Percentiles rank a stretch among this genome's conserved stretches.
phyloP scores from a whole-genome alignment of 1,140 invertebrate genomes.

The Onthophagus taurus region DNA sequence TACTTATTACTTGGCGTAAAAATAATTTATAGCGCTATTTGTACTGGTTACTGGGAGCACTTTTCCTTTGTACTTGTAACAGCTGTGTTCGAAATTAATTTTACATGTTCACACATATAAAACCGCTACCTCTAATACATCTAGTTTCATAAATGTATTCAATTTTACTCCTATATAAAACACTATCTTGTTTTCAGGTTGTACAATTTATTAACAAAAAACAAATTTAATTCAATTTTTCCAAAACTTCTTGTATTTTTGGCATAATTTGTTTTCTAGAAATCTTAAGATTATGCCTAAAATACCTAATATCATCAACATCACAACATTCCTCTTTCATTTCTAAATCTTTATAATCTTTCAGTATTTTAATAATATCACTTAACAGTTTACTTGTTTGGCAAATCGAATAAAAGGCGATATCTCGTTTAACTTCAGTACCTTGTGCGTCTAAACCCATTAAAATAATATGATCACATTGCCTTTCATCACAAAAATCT shows the following conservation, averaged over 20 bases:
- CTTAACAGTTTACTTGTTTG: conserved; percentile 12
- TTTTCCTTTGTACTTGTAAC: too few species aligned
- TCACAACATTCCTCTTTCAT: conserved; percentile 29
- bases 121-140: too few species aligned
- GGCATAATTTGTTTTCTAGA: conserved; percentile 55
- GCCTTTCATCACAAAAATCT: conserved; percentile 38
- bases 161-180: too few species aligned
- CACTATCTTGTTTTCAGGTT: too few species aligned
- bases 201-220: too few species aligned
- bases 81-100: too few species aligned
- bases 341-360: conserved; percentile 26
- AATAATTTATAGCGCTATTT: too few species aligned
- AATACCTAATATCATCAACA: conserved; percentile 33
- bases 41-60: too few species aligned
- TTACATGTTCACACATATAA: too few species aligned
- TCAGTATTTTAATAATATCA: conserved; percentile 20
- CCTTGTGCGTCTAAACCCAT: conserved; percentile 42
- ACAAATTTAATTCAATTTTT: not conserved
- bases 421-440: conserved; percentile 14
- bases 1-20: too few species aligned
- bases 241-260: conserved; percentile 38
- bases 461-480: conserved; percentile 38
- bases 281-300: conserved; percentile 45
- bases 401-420: conserved; percentile 20
- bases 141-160: too few species aligned